Base-by-base conservation (phyloP, 2,888 invertebrate genomes). In the Tetragonula carbonaria region DNA sequence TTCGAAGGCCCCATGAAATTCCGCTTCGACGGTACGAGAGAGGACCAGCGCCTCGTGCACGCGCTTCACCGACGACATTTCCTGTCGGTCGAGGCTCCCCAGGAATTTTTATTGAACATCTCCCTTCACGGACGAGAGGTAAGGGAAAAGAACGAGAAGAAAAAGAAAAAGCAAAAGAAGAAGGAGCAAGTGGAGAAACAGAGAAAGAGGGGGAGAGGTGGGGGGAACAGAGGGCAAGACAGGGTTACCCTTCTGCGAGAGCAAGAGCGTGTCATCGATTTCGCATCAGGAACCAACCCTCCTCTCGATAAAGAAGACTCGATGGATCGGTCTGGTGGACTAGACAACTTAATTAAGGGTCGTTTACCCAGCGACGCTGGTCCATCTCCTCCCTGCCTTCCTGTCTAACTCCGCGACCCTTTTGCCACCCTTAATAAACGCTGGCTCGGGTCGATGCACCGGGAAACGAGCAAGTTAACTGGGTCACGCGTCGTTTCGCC, bases 401-500 rank as follows among this genome's bases (percentile, higher is more conserved):
- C 45, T 11, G 23, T 4, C 45, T 2, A 33, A 62, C 62, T 62
- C 59, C 33, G 33, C 66, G 71, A 59, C 66, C 75, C 80, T 80
- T 80, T 80, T 38, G 63, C 75, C 66, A 33, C 38, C 75, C 72
- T 76, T 83, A 75, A 81, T 76, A 76, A 81, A 73, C 70, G 75
- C 70, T 75, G 21, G 55, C 59, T 51, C 72, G 51, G 72, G 83
- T 80, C 82, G 80, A 75, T 80, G 82, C 82, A 72, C 82, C 75
- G 59, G 62, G 74, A 71, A 59, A 76, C 67, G 71, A 51, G 23
- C 65, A 66, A 76, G 86, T 81, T 85, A 88, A 88, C 88, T 86
- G 83, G 88, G 88, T 87, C 88, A 84, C 84, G 77, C 86, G 87
- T 87, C 85, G 88, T 86, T 82, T 88, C 85, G 80, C 53, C 77